These are phyloP conservation scores for Paramacrobiotus metropolitanus DNA, from an alignment of 1,140 invertebrate genomes.

Conservation along the genomic window DNA sequence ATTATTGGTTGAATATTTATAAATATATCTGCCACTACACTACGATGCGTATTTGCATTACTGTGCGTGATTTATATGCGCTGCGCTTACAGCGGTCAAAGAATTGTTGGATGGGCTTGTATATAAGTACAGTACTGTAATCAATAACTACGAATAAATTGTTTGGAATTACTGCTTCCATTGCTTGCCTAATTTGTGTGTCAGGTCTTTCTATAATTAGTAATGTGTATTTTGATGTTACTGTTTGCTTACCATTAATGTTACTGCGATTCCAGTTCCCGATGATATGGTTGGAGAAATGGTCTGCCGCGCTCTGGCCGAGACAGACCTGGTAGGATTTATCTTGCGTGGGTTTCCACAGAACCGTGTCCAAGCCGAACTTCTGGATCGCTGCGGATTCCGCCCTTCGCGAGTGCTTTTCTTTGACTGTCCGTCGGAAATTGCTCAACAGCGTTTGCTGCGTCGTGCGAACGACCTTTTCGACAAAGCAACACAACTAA, in stretches of 20 bases:
- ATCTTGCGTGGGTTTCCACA: not conserved
- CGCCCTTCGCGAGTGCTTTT: not conserved
- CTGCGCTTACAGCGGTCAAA: too few relatives aligned
- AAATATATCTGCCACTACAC: too few relatives aligned
- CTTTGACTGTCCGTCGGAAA: not conserved
- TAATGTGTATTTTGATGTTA: not conserved
- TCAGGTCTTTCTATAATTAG: too few relatives aligned
- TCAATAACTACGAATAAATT: too few relatives aligned
- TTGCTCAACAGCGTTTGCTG: not conserved
- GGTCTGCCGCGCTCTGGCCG: not conserved
- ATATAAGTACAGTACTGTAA: too few relatives aligned
- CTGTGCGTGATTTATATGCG: too few relatives aligned
- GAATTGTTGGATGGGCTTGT: too few relatives aligned
- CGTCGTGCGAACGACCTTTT: not conserved
- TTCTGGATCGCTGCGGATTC: not conserved
- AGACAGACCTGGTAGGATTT: not conserved
- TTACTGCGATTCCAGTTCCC: not conserved
- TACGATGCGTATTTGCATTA: too few relatives aligned
- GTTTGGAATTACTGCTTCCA: too few relatives aligned
- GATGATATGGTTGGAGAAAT: not conserved
- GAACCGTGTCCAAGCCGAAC: not conserved
- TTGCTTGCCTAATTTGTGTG: too few relatives aligned
- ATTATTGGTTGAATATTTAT: too few relatives aligned
- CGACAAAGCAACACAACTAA: not conserved
- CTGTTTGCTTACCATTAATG: not conserved